Base-by-base conservation (phyloP, 53 echinoderm and acorn worm genomes). In the Temnopleurus reevesii region DNA sequence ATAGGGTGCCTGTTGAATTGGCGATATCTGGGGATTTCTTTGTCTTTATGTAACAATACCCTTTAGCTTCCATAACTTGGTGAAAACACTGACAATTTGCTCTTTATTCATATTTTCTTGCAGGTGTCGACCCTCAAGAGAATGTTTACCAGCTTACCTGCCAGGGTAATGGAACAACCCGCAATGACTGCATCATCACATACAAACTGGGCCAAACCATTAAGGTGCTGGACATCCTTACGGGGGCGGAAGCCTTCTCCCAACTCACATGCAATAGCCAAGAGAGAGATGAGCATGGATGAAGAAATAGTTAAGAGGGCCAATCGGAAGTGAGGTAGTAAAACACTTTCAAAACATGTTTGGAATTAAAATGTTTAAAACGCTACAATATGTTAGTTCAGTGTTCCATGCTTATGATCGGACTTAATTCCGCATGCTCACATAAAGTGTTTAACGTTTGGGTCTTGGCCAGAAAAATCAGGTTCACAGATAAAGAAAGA, bases 161-260 rank as follows among this genome's bases (percentile, higher is more conserved):
- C 49, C 76, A 88, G 31, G 27, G 77, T 0, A 90, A 90, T 90
- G 94, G 91, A 66, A 44, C 81, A 15, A 4, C 87, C 88, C 82
- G 77, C 9, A 71, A 56, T 58, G 83, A 56, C 77, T 90, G 81
- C 90, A 91, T 92, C 57, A 90, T 96, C 60, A 96, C 96, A 65
- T 93, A 94, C 79, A 91, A 96, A 81, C 76, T 96, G 55, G 80
- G 77, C 15, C 91, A 94, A 53, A 83, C 77, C 53, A 94, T 96
- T 90, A 91, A 87, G 29, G 81, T 96, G 33, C 35, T 94, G 81
- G 94, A 96, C 91, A 80, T 90, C 71, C 91, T 92, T 51, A 89
- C 33, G 64, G 92, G 90, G 88, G 88, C 65, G 33, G 88, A 87
- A 87, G 71, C 88, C 53, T 66, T 86, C 26, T 86, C 86, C 44